Evolutionary conservation across 2,797 vertebrate species (phyloP).

Genomic region (Prunella strophiata): DNA sequence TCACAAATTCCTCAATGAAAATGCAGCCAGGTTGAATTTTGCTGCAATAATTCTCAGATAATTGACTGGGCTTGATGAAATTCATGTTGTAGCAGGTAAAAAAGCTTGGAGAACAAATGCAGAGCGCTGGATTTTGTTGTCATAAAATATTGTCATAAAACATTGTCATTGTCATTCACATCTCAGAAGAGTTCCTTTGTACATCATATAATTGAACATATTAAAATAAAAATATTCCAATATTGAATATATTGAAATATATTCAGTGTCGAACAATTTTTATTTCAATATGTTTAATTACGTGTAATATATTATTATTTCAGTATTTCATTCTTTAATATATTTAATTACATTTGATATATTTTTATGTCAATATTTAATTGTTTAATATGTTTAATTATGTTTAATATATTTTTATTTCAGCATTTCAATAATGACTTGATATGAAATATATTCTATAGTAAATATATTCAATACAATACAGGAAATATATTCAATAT

Average conservation of each 20-base stretch:
- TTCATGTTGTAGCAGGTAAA: neutral
- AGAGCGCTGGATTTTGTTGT: neutral
- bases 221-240: no score
- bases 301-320: no score
- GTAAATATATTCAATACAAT: no score
- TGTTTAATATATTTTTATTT: neutral
- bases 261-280: no score
- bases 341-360: no score
- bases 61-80: neutral
- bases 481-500: neutral
- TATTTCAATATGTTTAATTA: no score
- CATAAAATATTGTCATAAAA: neutral
- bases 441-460: neutral
- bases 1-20: neutral
- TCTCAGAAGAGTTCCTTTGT: neutral
- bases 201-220: neutral
- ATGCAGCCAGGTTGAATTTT: neutral
- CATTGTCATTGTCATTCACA: fast-evolving
- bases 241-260: no score
- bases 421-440: neutral
- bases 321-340: no score
- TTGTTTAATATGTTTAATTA: neutral
- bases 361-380: no score
- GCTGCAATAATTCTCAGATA: neutral
- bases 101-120: neutral